A percentile compares a stretch with the other conserved stretches of the same genome.
Conservation (phyloP, 2,888 invertebrate genomes). For the Anarsia innoxiella region DNA sequence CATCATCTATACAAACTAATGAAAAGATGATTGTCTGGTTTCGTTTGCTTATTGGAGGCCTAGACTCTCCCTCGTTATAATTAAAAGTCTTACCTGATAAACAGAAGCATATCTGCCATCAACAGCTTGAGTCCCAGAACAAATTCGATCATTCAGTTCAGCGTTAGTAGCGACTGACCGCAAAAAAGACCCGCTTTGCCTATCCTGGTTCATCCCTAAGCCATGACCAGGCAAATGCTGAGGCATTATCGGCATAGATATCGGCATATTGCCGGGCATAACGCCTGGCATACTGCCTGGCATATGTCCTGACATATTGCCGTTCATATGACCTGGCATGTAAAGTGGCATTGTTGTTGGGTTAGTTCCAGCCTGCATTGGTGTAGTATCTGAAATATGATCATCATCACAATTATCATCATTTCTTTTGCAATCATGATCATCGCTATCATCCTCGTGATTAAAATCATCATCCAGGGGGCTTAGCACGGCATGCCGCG, state of each 20-base stretch:
- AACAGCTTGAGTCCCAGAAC: conserved; percentile 29
- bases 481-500: too few relatives aligned
- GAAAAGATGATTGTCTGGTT: too few relatives aligned
- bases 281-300: neutral
- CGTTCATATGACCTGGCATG: neutral
- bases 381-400: too few relatives aligned
- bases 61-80: too few relatives aligned
- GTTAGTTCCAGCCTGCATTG: too few relatives aligned
- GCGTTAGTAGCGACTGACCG: neutral
- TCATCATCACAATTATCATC: too few relatives aligned
- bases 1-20: too few relatives aligned
- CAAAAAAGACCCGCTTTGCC: too few relatives aligned
- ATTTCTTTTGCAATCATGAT: neutral
- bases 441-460: neutral
- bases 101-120: conserved; percentile 50
- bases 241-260: neutral
- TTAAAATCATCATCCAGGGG: too few relatives aligned
- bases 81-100: conserved; percentile 38
- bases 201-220: neutral
- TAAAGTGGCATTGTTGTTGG: neutral
- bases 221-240: neutral
- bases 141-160: neutral
- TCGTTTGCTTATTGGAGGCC: too few relatives aligned
- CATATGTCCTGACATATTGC: neutral
- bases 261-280: neutral